Conservation (phyloP, 2,113 vertebrate species). For the Hassar affinis region DNA sequence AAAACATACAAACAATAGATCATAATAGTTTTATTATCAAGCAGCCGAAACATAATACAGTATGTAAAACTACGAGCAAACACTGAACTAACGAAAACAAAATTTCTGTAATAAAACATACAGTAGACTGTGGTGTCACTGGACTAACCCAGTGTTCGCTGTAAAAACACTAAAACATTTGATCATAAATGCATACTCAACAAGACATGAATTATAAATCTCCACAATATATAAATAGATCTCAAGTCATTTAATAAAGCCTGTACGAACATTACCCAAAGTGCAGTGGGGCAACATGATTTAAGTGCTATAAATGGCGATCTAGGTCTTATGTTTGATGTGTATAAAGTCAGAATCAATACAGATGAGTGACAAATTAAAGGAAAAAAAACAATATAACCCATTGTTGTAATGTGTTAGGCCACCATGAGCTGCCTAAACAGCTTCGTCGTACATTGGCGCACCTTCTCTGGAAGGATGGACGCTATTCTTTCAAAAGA, state of each 20-base stretch:
- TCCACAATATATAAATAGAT: conserved; percentile 52
- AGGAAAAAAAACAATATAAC: background rate
- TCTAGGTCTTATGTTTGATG: background rate
- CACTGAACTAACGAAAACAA: conserved; percentile 36
- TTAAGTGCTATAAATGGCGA: conserved; percentile 36
- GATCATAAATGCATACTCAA: conserved; percentile 50
- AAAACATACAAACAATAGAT: conserved; percentile 60
- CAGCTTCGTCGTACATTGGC: background rate
- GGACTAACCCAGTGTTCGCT: conserved; percentile 37
- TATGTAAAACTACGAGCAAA: conserved; percentile 53
- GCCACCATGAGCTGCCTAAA: background rate
- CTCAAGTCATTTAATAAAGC: conserved; percentile 37
- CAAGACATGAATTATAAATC: conserved; percentile 47
- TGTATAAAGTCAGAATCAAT: background rate
- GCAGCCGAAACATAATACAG: conserved; percentile 45
- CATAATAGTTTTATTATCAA: conserved; percentile 52
- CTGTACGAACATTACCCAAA: conserved; percentile 41
- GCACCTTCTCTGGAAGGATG: background rate
- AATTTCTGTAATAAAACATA: conserved; percentile 39
- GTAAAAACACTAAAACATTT: conserved; percentile 53
- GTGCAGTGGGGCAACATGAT: conserved; percentile 36
- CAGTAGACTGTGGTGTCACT: conserved; percentile 42
- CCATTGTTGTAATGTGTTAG: background rate
- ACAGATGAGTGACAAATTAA: background rate
- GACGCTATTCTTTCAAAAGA: background rate